Base-by-base conservation (phyloP, 1,140 invertebrate species). In the Pseudobourletiella spinata region DNA sequence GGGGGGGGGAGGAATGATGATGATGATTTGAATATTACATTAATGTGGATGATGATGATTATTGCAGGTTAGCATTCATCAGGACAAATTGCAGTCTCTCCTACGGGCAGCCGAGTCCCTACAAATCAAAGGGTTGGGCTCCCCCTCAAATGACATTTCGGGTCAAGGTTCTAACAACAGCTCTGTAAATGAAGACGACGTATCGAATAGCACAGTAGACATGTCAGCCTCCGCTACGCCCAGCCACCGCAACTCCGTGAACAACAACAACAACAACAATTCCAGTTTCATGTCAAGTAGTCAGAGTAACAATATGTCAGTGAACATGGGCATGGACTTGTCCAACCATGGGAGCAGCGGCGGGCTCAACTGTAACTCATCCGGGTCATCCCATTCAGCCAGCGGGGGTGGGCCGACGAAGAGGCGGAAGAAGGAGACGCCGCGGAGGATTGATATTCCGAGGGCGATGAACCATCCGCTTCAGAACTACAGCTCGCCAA, bases 81-180 rank as follows among this genome's bases (percentile, higher is more conserved):
- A 71, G 35, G 69, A 71, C 42, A 71, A 71, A 57, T 59, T 71
- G 3, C 69, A 68, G 32, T 59, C 48, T 46, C 61, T 71, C 1
- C 59, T 70, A n/a, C 24, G 67, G 29, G 69, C 69, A 39, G 69
- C 69, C 15, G 69, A 71, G 35, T 71, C 66, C 18, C 57, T 71
- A 14, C 69, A 71, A 35, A 69, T 71, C 39, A 71, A 71, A 57
- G 69, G 69, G 1, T 51, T 71, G 16, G 69, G 69, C 24, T 68
- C 72, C 50, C 69, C 72, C 4, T 66, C 68, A 11, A 65, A 64
- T 57, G 63, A 68, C 15, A 59, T 59, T 15, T 44, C 43, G 22
- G 39, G 58, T 15, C 43, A 39, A n/a, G 56, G 61, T 29, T 30
- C 43, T 26, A 32, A 51, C 26, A 48, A 48, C 46, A 50, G 59